Conservation (phyloP, 2,888 invertebrate genomes). For the Tenthredo amoena region DNA sequence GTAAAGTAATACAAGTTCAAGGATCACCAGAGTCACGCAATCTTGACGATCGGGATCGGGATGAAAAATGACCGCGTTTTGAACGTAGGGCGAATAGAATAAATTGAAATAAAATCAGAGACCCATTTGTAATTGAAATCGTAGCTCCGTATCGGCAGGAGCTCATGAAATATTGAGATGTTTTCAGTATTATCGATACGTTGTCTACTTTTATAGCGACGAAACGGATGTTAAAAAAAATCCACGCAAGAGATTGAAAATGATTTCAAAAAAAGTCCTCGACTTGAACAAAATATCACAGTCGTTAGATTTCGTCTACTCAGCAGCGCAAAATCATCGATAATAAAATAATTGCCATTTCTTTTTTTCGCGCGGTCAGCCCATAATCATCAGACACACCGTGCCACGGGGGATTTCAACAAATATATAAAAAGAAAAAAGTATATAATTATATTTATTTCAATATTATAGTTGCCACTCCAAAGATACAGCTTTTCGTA, state of each 20-base stretch:
- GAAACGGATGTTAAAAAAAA: neutral
- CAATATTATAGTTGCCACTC: neutral
- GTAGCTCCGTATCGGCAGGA: neutral
- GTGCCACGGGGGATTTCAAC: neutral
- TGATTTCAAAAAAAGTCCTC: neutral
- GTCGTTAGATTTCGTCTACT: constrained; percentile 6
- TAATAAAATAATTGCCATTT: neutral
- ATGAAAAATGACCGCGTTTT: neutral
- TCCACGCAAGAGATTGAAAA: neutral
- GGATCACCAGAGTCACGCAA: neutral
- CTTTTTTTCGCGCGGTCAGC: neutral
- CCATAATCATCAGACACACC: neutral
- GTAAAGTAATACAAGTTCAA: neutral
- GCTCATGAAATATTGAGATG: constrained; percentile 37
- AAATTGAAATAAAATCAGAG: constrained; percentile 11
- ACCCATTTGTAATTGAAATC: constrained; percentile 37
- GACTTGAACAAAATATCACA: neutral
- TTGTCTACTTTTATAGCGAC: neutral
- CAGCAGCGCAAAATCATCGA: neutral
- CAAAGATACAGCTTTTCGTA: neutral
- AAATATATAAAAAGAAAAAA: neutral
- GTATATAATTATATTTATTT: neutral
- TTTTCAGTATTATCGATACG: neutral
- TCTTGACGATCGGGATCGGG: neutral
- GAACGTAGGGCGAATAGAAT: neutral